Percentiles rank a stretch among this genome's conserved stretches.
Evolutionary conservation across 2,113 vertebrate species (phyloP).

Genomic region (Epinephelus lanceolatus): DNA sequence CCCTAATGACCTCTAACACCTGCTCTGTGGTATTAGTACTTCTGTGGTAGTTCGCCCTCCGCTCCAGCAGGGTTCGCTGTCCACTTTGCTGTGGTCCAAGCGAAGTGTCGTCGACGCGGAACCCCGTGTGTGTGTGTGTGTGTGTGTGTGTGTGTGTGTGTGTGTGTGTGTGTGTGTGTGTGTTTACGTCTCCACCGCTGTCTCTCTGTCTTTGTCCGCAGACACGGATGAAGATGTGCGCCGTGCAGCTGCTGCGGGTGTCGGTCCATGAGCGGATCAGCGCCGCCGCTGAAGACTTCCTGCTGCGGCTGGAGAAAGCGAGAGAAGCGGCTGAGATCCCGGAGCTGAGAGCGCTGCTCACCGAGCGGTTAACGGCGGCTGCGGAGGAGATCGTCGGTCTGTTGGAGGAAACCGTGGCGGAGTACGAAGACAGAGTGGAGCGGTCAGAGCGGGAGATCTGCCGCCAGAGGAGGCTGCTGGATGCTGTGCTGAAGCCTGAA

Average conservation of each 20-base stretch:
- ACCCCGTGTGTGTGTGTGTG: background rate
- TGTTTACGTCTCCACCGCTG: constrained; percentile 13
- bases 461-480: constrained; percentile 62
- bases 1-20: too few species aligned
- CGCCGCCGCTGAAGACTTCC: constrained; percentile 46
- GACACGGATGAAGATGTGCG: constrained; percentile 29
- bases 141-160: too few species aligned
- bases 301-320: constrained; percentile 55
- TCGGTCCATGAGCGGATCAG: constrained; percentile 47
- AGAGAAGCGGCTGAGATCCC: constrained; percentile 7
- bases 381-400: constrained; percentile 61
- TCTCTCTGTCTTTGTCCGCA: constrained; percentile 8
- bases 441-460: constrained; percentile 41
- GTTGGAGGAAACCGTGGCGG: constrained; percentile 49
- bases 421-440: constrained; percentile 27
- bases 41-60: constrained; percentile 22
- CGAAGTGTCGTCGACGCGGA: constrained; percentile 32
- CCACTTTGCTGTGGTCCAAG: background rate
- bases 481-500: constrained; percentile 56
- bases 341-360: constrained; percentile 55
- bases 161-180: background rate
- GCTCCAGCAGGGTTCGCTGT: constrained; percentile 26
- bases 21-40: too few species aligned
- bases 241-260: constrained; percentile 49
- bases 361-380: constrained; percentile 60